phyloP scores from a whole-genome alignment of 1,140 invertebrate species.

The Triops cancriformis region DNA sequence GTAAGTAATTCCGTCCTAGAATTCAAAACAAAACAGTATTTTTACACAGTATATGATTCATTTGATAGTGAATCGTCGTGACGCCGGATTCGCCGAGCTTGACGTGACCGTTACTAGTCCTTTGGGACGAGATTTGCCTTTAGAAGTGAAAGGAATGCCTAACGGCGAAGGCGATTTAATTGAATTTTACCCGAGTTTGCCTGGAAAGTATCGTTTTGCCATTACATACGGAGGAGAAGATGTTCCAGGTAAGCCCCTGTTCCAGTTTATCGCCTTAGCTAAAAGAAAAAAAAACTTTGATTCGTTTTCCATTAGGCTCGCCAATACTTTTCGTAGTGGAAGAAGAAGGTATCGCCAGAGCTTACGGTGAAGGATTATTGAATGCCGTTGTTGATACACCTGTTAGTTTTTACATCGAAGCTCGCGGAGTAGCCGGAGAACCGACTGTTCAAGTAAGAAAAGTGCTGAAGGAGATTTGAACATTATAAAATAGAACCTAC shows the following conservation, averaged over 20 bases:
- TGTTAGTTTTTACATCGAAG: slow-evolving; percentile 40
- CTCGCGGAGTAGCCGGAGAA: slow-evolving; percentile 48
- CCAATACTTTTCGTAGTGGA: slow-evolving; percentile 52
- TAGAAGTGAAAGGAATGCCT: slow-evolving; percentile 64
- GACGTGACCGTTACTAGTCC: slow-evolving; percentile 83
- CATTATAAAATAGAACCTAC: no score
- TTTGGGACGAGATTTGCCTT: slow-evolving; percentile 71
- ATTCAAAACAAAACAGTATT: background rate
- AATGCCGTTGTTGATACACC: slow-evolving; percentile 38
- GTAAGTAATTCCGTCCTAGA: slow-evolving; percentile 45
- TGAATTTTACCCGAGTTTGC: slow-evolving; percentile 74
- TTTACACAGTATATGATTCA: slow-evolving; percentile 28
- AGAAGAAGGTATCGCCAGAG: slow-evolving; percentile 51
- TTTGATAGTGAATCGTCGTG: slow-evolving; percentile 64
- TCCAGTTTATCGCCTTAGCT: background rate
- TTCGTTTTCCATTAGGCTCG: slow-evolving; percentile 39
- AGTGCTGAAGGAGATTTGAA: no score
- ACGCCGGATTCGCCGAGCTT: slow-evolving; percentile 81
- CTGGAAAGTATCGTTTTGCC: slow-evolving; percentile 81
- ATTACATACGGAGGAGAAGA: slow-evolving; percentile 74
- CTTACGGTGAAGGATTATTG: slow-evolving; percentile 47
- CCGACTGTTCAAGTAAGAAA: slow-evolving; percentile 43
- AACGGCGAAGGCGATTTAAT: slow-evolving; percentile 66
- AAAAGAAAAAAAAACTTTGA: background rate
- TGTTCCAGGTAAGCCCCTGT: slow-evolving; percentile 40